phyloP scores from a whole-genome alignment of 2,888 invertebrate genomes.

The Trachelus stipa region DNA sequence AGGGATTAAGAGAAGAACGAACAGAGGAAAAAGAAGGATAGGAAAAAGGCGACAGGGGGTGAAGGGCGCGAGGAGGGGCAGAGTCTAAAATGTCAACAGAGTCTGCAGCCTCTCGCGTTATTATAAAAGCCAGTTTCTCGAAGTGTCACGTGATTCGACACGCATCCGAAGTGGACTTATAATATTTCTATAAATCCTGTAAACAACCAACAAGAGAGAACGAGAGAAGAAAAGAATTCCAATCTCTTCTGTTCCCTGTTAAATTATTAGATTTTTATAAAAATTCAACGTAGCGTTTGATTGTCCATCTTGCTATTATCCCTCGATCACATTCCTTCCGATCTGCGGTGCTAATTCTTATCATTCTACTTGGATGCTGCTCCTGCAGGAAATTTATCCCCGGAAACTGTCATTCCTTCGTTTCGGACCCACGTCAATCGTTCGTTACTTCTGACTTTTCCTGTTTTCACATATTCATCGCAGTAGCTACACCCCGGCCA shows the following conservation, averaged over 20 bases:
- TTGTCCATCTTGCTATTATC: neutral
- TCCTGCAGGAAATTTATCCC: too few species aligned
- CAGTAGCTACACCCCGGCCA: too few species aligned
- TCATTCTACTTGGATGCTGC: too few species aligned
- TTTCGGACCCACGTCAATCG: too few species aligned
- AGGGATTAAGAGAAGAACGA: slow-evolving; percentile 36
- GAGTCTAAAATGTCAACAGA: neutral
- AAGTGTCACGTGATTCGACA: neutral
- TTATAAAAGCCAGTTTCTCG: slow-evolving; percentile 37
- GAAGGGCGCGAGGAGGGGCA: neutral
- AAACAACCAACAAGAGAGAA: neutral
- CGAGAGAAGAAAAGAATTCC: slow-evolving; percentile 10
- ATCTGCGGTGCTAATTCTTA: too few species aligned
- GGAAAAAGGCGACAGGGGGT: neutral
- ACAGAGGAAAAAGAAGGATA: slow-evolving; percentile 22
- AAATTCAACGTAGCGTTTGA: neutral
- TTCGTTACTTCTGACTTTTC: too few species aligned
- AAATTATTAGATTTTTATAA: neutral
- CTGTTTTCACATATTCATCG: too few species aligned
- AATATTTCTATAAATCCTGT: neutral
- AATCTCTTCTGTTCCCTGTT: neutral
- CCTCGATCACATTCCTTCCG: too few species aligned
- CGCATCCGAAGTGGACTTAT: neutral
- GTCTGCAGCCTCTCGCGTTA: slow-evolving; percentile 35
- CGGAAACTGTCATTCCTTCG: too few species aligned